phyloP scores from a whole-genome alignment of 2,113 vertebrate species.

The Phylloscopus whistleri region DNA sequence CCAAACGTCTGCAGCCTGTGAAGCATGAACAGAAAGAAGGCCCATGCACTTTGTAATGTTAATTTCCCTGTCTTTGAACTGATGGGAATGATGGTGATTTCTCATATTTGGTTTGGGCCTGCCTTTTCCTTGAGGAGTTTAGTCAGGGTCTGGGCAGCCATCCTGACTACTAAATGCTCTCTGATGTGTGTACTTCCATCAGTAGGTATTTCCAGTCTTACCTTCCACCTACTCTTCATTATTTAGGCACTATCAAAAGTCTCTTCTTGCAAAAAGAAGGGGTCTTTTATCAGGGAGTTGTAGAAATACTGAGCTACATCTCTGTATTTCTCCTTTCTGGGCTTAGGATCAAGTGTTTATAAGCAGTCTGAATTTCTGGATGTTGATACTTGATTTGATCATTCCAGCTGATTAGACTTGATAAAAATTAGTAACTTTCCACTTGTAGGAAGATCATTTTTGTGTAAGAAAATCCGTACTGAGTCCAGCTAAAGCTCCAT shows the following conservation, averaged over 20 bases:
- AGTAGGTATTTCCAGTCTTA: not conserved
- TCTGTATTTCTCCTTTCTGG: not conserved
- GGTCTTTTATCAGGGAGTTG: not conserved
- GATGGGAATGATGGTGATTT: not conserved
- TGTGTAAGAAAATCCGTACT: not conserved
- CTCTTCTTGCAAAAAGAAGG: not conserved
- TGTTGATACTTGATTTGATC: not conserved
- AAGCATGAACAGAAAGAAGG: not conserved
- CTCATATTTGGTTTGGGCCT: not conserved
- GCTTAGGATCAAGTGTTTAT: not conserved
- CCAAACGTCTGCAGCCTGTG: not conserved
- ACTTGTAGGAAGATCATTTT: not conserved
- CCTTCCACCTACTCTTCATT: not conserved
- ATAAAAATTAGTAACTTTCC: not conserved
- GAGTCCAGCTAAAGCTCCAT: not conserved
- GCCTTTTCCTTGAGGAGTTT: not conserved
- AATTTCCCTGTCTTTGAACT: not conserved
- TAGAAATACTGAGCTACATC: not conserved
- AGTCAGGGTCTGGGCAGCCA: not conserved
- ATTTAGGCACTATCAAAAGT: not conserved
- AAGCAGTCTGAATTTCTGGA: not conserved
- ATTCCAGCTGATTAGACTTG: not conserved
- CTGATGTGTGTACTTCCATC: not conserved
- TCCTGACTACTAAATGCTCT: not conserved
- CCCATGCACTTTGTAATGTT: fast-evolving